Conservation (phyloP, 2,888 invertebrate genomes). For the Branchellion lobata region DNA sequence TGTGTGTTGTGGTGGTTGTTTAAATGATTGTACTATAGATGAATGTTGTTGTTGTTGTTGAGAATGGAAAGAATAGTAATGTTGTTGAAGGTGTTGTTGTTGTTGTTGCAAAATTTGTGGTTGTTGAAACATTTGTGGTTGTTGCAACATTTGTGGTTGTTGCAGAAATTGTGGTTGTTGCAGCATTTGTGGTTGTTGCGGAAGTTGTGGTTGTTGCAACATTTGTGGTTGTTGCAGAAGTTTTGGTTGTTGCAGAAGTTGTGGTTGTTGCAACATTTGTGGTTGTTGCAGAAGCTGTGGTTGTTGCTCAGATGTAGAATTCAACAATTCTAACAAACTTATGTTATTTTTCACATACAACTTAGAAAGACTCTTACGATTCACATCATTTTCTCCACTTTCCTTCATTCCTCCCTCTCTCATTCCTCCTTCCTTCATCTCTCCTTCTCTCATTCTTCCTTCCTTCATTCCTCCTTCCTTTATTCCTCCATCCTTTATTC, state of each 20-base stretch:
- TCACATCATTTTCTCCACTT: no score
- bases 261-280: neutral
- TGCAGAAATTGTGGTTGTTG: neutral
- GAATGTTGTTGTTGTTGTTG: neutral
- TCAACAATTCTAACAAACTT: conserved; percentile 18
- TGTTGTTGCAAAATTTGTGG: neutral
- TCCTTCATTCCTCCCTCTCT: no score
- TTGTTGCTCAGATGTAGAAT: neutral
- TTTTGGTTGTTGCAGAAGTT: neutral
- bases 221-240: neutral
- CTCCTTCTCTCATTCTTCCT: neutral
- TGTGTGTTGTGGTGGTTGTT: neutral
- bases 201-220: neutral
- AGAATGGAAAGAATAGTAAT: neutral
- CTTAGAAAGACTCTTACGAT: no score
- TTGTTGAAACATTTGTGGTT: neutral
- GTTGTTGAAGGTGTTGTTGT: neutral
- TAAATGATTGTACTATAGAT: neutral
- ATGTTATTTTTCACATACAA: no score
- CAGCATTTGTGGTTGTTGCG: neutral
- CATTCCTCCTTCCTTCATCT: neutral
- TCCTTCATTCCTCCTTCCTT: neutral
- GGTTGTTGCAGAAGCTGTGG: neutral
- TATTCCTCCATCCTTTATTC: neutral
- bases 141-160: neutral